A percentile compares a stretch with the other conserved stretches of the same genome.
Evolutionary conservation across 2,888 invertebrate species (phyloP).

Genomic region (Yponomeuta sedellus): DNA sequence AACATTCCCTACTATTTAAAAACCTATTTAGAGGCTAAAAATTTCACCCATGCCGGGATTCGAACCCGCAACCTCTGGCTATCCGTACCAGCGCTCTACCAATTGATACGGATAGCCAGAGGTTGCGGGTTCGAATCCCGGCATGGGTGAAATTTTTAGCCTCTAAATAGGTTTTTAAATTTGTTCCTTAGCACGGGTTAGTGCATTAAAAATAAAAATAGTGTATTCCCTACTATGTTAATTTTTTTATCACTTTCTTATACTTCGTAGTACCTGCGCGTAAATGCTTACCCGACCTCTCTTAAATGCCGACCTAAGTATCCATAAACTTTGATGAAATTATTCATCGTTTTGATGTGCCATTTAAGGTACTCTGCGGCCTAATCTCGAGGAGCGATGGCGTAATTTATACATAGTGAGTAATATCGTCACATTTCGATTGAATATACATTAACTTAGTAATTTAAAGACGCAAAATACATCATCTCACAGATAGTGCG

Average conservation of each 20-base stretch:
- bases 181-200: no score
- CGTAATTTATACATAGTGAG: conserved; percentile 64
- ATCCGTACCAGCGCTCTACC: no score
- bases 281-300: neutral
- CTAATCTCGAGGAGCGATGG: conserved; percentile 33
- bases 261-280: neutral
- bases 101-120: no score
- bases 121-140: no score
- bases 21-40: no score
- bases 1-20: no score
- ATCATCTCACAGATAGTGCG: neutral
- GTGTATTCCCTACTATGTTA: no score
- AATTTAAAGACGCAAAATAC: neutral
- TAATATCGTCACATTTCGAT: conserved; percentile 24
- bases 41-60: no score
- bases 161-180: no score
- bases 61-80: no score
- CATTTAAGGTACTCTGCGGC: conserved; percentile 37
- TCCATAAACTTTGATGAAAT: neutral
- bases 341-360: conserved; percentile 13
- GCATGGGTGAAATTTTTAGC: no score
- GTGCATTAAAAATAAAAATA: no score
- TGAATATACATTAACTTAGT: conserved; percentile 16
- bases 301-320: neutral
- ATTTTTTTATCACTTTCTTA: neutral